phyloP scores from a whole-genome alignment of 2,888 invertebrate species.

The Disparrhopalites patrizii region DNA sequence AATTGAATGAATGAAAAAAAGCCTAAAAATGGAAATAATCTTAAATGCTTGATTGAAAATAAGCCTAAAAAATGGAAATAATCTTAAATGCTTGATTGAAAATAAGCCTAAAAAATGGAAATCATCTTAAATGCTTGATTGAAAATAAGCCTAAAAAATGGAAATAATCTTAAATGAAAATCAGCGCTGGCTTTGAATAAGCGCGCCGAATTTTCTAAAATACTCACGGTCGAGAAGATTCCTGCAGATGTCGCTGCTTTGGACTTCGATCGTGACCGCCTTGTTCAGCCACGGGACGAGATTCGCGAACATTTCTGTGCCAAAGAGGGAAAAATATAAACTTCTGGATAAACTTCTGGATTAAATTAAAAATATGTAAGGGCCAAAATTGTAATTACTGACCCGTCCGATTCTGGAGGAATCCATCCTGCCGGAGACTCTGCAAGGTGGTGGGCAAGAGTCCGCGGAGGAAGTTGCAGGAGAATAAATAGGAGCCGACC shows the following conservation, averaged over 20 bases:
- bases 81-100: too few relatives aligned
- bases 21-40: too few relatives aligned
- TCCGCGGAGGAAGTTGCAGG: constrained; percentile 20
- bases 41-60: too few relatives aligned
- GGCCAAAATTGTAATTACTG: neutral
- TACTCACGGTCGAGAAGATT: constrained; percentile 34
- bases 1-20: too few relatives aligned
- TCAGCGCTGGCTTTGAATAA: too few relatives aligned
- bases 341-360: neutral
- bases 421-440: constrained; percentile 18
- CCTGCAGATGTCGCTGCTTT: constrained; percentile 4
- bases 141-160: too few relatives aligned
- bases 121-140: too few relatives aligned
- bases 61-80: too few relatives aligned
- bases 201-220: too few relatives aligned
- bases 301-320: constrained; percentile 7
- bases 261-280: constrained; percentile 27
- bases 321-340: neutral
- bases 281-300: constrained; percentile 32
- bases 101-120: too few relatives aligned
- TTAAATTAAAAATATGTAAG: neutral
- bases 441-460: neutral
- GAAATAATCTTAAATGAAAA: too few relatives aligned
- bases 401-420: constrained; percentile 19
- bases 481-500: constrained; percentile 21